Percentiles rank a stretch among this genome's conserved stretches.
Conservation (phyloP, 2,113 vertebrate genomes). For the Callipepla squamata region DNA sequence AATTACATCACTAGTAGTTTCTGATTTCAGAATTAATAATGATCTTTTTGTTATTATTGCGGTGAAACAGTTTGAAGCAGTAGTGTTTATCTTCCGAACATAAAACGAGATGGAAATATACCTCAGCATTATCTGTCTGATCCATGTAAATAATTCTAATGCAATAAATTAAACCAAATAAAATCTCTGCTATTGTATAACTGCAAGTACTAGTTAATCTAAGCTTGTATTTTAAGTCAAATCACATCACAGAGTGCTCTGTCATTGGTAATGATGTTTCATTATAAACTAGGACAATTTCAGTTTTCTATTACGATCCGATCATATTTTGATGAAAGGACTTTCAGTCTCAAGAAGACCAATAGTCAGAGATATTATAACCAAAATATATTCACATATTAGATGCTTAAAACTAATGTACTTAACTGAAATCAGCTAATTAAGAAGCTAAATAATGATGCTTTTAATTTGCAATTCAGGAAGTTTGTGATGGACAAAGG, state of each 20-base stretch:
- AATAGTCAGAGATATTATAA: not conserved
- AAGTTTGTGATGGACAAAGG: conserved; percentile 18
- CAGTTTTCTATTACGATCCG: not conserved
- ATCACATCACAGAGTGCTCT: not conserved
- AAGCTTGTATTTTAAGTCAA: conserved; percentile 25
- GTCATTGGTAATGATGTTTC: not conserved
- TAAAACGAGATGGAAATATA: not conserved
- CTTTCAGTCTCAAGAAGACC: not conserved
- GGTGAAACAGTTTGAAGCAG: not conserved
- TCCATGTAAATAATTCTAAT: not conserved
- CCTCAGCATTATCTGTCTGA: not conserved
- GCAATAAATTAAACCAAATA: not conserved
- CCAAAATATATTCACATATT: not conserved
- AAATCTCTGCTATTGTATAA: not conserved
- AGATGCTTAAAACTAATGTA: conserved; percentile 1
- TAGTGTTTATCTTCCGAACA: not conserved
- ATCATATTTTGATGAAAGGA: not conserved
- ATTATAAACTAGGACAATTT: conserved; percentile 1
- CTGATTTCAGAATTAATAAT: not conserved
- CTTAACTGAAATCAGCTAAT: conserved; percentile 41
- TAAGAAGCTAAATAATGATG: conserved; percentile 33
- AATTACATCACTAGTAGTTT: not conserved
- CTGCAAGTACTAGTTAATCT: not conserved
- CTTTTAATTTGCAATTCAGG: conserved; percentile 33
- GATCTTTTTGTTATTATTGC: not conserved